Percentiles rank a stretch among this genome's conserved stretches.
phyloP scores from a whole-genome alignment of 2,113 vertebrate species.

The Diadophis punctatus region DNA sequence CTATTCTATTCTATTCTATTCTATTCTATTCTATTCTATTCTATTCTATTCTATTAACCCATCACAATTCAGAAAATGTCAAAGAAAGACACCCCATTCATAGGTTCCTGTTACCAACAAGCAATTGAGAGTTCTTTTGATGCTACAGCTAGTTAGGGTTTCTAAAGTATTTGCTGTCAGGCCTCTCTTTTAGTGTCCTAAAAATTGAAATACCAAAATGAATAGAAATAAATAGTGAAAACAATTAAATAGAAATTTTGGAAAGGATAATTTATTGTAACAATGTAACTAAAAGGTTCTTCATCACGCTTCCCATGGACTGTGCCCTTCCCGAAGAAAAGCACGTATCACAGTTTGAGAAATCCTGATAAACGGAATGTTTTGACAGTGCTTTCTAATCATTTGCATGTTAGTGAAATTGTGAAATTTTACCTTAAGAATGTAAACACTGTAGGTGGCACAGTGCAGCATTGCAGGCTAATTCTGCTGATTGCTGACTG shows the following conservation, averaged over 20 bases:
- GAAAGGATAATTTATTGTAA: not conserved
- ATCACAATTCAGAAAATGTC: constrained; percentile 45
- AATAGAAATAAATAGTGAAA: not conserved
- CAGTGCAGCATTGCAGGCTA: not conserved
- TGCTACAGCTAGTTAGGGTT: not conserved
- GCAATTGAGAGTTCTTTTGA: not conserved
- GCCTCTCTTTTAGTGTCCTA: not conserved
- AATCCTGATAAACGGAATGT: not conserved
- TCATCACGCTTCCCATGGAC: not conserved
- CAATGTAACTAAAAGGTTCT: not conserved
- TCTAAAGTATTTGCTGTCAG: not conserved
- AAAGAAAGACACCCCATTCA: not conserved
- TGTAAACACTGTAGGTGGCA: not conserved
- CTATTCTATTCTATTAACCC: too few relatives aligned
- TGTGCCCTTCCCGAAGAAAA: not conserved
- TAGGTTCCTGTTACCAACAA: not conserved
- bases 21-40: too few relatives aligned
- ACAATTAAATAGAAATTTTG: not conserved
- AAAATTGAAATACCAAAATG: not conserved
- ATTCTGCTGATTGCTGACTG: too few relatives aligned
- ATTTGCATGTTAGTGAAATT: not conserved
- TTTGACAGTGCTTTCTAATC: not conserved
- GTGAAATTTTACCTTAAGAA: not conserved
- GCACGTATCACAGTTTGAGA: not conserved
- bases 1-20: too few relatives aligned